phyloP scores from a whole-genome alignment of 2,113 vertebrate species.

The Hepsetus odoe region DNA sequence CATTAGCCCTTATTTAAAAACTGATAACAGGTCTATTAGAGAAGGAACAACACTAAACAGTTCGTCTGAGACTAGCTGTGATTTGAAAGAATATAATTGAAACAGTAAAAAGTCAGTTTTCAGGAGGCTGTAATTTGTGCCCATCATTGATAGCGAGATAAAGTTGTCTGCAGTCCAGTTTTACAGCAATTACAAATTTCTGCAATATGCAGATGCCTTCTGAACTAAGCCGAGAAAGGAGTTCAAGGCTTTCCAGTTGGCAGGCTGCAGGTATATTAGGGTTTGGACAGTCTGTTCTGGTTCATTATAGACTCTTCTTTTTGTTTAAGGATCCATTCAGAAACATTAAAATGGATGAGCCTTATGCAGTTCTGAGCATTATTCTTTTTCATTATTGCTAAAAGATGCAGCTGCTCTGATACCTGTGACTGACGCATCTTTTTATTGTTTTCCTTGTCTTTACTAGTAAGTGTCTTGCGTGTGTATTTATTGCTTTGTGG shows the following conservation, averaged over 20 bases:
- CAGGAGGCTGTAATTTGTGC: no score
- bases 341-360: slow-evolving; percentile 4
- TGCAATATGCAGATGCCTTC: background rate
- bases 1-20: no score
- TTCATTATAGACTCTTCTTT: background rate
- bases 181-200: slow-evolving; percentile 15
- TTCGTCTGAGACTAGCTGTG: no score
- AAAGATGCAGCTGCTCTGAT: background rate
- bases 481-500: background rate
- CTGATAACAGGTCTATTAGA: no score
- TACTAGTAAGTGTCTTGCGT: background rate
- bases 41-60: no score
- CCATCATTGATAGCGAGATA: no score
- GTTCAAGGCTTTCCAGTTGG: background rate
- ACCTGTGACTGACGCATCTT: background rate
- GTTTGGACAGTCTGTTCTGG: background rate
- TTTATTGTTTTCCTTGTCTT: background rate
- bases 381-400: background rate
- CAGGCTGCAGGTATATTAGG: background rate
- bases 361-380: background rate
- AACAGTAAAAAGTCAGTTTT: no score
- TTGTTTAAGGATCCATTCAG: background rate
- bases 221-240: background rate
- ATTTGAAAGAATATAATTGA: no score
- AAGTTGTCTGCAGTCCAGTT: background rate